Evolutionary conservation across 2,113 vertebrate species (phyloP).

Genomic region (Butorides virescens): DNA sequence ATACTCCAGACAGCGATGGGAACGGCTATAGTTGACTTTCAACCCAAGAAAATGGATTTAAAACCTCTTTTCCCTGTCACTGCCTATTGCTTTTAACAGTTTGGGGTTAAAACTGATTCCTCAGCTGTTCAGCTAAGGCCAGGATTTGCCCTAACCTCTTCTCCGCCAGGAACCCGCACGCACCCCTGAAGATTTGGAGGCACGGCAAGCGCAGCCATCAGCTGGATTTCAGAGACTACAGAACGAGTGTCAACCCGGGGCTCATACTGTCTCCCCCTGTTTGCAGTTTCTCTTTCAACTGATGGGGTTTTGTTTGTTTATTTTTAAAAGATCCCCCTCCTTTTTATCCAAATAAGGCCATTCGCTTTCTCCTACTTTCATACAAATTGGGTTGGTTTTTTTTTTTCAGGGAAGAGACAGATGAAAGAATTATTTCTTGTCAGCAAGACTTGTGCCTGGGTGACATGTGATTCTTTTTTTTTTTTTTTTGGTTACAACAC

Average conservation of each 20-base stretch:
- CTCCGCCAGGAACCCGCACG: not conserved
- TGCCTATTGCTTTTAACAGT: not conserved
- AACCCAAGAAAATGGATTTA: not conserved
- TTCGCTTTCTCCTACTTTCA: conserved; percentile 23
- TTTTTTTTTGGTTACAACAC: not conserved
- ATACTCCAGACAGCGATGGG: not conserved
- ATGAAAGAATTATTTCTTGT: conserved; percentile 41
- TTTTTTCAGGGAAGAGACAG: conserved; percentile 23
- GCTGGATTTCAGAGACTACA: not conserved
- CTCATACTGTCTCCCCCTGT: not conserved
- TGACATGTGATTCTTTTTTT: not conserved
- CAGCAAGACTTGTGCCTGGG: not conserved
- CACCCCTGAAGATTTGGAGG: not conserved
- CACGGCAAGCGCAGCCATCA: not conserved
- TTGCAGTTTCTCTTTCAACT: not conserved
- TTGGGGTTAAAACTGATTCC: not conserved
- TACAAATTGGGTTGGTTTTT: not conserved
- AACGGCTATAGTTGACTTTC: not conserved
- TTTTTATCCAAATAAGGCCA: conserved; percentile 10
- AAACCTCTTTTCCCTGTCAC: not conserved
- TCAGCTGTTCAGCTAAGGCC: not conserved
- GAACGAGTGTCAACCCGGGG: not conserved
- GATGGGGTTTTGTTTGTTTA: not conserved
- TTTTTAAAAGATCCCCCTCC: not conserved
- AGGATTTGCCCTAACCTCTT: not conserved